Percentiles rank a stretch among this genome's conserved stretches.
Evolutionary conservation across 2,888 invertebrate genomes (phyloP).

Genomic region (Brachypterus glaber): DNA sequence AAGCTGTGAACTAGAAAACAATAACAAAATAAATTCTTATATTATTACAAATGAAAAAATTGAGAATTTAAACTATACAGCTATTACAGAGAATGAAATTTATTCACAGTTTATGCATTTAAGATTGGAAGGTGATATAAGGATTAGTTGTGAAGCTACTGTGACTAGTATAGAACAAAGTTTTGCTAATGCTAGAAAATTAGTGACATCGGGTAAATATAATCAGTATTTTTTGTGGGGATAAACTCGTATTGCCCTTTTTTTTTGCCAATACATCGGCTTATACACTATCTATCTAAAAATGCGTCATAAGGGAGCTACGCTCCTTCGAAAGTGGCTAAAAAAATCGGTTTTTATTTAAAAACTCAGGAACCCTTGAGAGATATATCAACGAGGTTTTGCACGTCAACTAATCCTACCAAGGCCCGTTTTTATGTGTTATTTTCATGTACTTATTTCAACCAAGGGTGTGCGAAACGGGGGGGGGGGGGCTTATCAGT

Average conservation of each 20-base stretch:
- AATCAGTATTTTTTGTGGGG: conserved; percentile 33
- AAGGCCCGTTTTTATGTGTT: too few relatives aligned
- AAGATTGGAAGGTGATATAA: conserved; percentile 55
- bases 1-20: conserved; percentile 44
- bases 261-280: too few relatives aligned
- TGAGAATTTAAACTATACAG: conserved; percentile 54
- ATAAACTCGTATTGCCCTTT: neutral
- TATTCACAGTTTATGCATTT: conserved; percentile 63
- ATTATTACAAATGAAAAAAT: conserved; percentile 64
- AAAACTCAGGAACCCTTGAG: too few relatives aligned
- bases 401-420: too few relatives aligned
- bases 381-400: too few relatives aligned
- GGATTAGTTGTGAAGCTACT: conserved; percentile 53
- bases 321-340: too few relatives aligned
- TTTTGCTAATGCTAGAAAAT: conserved; percentile 55
- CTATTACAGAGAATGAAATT: conserved; percentile 53
- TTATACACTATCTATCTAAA: too few relatives aligned
- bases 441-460: too few relatives aligned
- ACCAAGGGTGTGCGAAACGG: too few relatives aligned
- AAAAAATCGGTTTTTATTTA: too few relatives aligned
- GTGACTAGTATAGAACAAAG: conserved; percentile 51
- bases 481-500: too few relatives aligned
- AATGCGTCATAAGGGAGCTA: too few relatives aligned
- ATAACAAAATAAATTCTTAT: conserved; percentile 52
- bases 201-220: conserved; percentile 58